phyloP scores from a whole-genome alignment of 2,888 invertebrate genomes.

The Ceratothoa steindachneri region DNA sequence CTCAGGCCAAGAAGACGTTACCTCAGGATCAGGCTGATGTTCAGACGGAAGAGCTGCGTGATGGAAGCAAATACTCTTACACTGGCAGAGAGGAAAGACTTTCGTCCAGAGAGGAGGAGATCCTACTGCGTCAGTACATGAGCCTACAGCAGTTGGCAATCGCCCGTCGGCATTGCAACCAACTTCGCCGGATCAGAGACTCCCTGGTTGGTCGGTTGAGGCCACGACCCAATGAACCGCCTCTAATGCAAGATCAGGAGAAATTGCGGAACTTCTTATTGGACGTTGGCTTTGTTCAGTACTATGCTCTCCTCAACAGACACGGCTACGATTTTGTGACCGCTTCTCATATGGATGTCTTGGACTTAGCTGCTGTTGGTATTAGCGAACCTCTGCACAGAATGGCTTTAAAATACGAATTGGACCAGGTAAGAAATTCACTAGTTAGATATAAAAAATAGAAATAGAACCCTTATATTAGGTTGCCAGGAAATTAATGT shows the following conservation, averaged over 20 bases:
- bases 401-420: constrained; percentile 33
- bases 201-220: constrained; percentile 6
- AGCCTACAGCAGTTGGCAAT: constrained; percentile 33
- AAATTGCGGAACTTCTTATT: constrained; percentile 31
- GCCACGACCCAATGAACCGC: neutral
- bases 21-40: neutral
- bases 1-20: neutral
- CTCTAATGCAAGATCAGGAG: constrained; percentile 22
- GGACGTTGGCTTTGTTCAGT: constrained; percentile 37
- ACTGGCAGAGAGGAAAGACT: neutral
- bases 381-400: constrained; percentile 32
- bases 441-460: too few relatives aligned
- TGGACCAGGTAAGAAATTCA: constrained; percentile 29
- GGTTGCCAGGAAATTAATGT: too few relatives aligned
- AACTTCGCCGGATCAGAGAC: constrained; percentile 30
- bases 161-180: constrained; percentile 24
- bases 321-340: constrained; percentile 36
- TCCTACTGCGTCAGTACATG: constrained; percentile 30
- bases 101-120: constrained; percentile 10
- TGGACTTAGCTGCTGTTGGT: constrained; percentile 31
- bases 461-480: too few relatives aligned
- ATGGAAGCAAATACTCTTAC: neutral
- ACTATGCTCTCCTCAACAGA: constrained; percentile 30
- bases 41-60: neutral
- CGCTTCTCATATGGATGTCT: constrained; percentile 32